Conservation (phyloP, 1,140 invertebrate species). For the Pristionchus pacificus region DNA sequence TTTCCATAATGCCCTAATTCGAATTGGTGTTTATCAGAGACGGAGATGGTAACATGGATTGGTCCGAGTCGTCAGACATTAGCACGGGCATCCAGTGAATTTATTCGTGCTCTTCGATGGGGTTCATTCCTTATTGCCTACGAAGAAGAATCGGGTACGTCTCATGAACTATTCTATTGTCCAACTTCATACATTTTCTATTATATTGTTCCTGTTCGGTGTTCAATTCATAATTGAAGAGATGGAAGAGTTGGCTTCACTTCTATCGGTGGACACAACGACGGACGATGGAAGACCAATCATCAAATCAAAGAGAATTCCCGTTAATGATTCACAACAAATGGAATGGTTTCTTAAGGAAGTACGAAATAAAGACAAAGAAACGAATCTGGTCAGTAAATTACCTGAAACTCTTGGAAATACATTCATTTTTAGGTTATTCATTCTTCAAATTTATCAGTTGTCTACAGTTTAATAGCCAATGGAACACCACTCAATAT, state of each 20-base stretch:
- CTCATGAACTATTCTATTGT: too few species aligned
- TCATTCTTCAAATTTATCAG: conserved; percentile 46
- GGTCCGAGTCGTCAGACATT: conserved; percentile 38
- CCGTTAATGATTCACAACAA: neutral
- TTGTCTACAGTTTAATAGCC: conserved; percentile 43
- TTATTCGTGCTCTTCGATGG: conserved; percentile 44
- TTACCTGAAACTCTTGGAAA: neutral
- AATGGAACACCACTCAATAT: conserved; percentile 47
- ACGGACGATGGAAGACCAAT: conserved; percentile 33
- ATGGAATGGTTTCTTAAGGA: neutral
- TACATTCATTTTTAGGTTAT: conserved; percentile 38
- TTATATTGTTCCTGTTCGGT: neutral
- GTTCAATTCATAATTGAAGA: conserved; percentile 23
- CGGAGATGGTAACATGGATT: conserved; percentile 41
- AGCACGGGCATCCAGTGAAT: conserved; percentile 40
- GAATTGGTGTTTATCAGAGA: too few species aligned
- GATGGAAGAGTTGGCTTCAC: conserved; percentile 32
- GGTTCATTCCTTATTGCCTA: conserved; percentile 49
- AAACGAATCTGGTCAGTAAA: neutral
- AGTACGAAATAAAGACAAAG: neutral
- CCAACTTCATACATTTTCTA: too few species aligned
- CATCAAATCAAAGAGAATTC: neutral
- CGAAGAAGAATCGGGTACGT: conserved; percentile 34
- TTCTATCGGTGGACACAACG: conserved; percentile 37
- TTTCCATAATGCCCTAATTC: too few species aligned